Conservation (phyloP, 1,140 invertebrate genomes). For the Gyrodactylus bullatarudis region DNA sequence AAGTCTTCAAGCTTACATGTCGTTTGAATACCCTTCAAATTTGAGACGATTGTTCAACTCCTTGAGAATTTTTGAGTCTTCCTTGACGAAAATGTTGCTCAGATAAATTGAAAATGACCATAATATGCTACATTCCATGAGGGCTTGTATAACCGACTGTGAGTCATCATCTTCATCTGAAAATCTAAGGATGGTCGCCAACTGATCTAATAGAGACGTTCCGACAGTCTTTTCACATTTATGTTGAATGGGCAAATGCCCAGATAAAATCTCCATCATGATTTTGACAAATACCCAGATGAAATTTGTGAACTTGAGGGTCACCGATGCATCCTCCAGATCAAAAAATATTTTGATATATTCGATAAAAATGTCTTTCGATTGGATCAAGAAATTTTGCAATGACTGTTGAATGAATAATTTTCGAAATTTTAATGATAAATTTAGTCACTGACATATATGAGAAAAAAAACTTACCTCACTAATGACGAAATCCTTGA, state of each 20-base stretch:
- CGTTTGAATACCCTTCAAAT: neutral
- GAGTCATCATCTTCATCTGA: neutral
- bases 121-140: neutral
- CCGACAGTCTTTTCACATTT: neutral
- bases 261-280: neutral
- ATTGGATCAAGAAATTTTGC: neutral
- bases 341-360: neutral
- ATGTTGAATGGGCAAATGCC: neutral
- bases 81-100: neutral
- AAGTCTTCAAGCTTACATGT: neutral
- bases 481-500: neutral
- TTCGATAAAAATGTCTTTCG: neutral
- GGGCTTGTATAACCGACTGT: neutral
- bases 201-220: neutral
- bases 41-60: neutral
- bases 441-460: neutral
- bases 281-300: neutral
- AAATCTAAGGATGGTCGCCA: neutral
- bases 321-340: neutral
- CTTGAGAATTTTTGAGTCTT: neutral
- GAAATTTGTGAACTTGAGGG: neutral
- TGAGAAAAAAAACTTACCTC: neutral
- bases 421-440: neutral
- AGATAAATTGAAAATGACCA: neutral
- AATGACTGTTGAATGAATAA: neutral